Evolutionary conservation across 2,888 invertebrate genomes (phyloP).

Genomic region (Hartigia nigra): DNA sequence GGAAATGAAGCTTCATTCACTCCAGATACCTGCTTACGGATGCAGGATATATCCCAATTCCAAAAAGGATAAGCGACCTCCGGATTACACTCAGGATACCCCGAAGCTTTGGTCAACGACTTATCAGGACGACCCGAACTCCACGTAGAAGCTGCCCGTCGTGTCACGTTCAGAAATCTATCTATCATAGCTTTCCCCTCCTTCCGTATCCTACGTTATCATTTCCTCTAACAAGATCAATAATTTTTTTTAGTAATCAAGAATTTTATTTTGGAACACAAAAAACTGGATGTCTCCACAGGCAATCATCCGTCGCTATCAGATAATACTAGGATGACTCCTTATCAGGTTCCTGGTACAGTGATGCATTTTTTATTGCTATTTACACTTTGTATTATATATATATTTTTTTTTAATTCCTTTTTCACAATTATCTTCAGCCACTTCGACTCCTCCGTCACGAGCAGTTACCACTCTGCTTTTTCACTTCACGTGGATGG

Average conservation of each 20-base stretch:
- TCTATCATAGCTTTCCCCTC: conserved; percentile 12
- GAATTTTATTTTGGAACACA: background rate
- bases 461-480: background rate
- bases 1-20: background rate
- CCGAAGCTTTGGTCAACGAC: background rate
- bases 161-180: conserved; percentile 13
- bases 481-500: background rate
- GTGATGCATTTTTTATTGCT: background rate
- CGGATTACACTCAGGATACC: background rate
- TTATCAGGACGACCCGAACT: background rate
- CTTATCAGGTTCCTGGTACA: background rate
- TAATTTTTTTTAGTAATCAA: background rate
- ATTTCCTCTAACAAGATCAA: conserved; percentile 16
- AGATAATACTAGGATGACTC: background rate
- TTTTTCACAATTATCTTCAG: background rate
- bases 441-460: background rate
- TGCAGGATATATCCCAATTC: background rate
- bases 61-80: background rate
- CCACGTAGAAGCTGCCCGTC: background rate
- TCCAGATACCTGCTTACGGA: background rate
- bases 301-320: background rate
- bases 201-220: conserved; percentile 35
- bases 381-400: too few relatives aligned
- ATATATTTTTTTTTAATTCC: background rate
- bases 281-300: background rate